Conservation (phyloP, 2,888 invertebrate species). For the Diploptera punctata region DNA sequence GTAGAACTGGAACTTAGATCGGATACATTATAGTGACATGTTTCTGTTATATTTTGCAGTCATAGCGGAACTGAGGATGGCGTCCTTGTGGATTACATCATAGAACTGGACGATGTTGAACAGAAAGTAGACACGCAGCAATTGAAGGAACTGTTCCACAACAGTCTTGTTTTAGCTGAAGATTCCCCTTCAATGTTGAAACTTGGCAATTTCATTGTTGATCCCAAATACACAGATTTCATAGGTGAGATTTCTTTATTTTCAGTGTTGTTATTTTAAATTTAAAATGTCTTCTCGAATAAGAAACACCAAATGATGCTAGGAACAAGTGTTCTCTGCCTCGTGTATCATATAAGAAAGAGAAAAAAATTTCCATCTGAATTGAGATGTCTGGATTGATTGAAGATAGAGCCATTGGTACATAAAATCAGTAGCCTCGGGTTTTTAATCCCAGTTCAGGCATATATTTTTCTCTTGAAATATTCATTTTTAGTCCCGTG, state of each 20-base stretch:
- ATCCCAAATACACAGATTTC: conserved; percentile 87
- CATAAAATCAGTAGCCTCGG: neutral
- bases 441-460: too few relatives aligned
- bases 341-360: too few relatives aligned
- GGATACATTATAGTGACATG: too few relatives aligned
- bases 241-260: conserved; percentile 72
- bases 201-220: conserved; percentile 82
- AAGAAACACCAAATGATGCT: too few relatives aligned
- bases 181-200: conserved; percentile 45
- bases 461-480: too few relatives aligned
- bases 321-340: too few relatives aligned
- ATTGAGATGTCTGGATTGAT: too few relatives aligned
- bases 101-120: conserved; percentile 79
- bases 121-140: conserved; percentile 73
- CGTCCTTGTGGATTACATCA: conserved; percentile 86
- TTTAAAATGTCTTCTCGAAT: neutral
- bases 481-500: too few relatives aligned
- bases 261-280: too few relatives aligned
- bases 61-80: conserved; percentile 51
- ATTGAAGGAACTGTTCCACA: conserved; percentile 72
- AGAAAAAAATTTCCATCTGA: too few relatives aligned
- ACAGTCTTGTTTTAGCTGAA: conserved; percentile 60
- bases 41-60: too few relatives aligned
- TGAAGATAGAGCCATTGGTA: neutral
- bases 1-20: too few relatives aligned